These are phyloP conservation scores for Diploptera punctata DNA, from an alignment of 2,888 invertebrate species.

Conservation along the genomic window DNA sequence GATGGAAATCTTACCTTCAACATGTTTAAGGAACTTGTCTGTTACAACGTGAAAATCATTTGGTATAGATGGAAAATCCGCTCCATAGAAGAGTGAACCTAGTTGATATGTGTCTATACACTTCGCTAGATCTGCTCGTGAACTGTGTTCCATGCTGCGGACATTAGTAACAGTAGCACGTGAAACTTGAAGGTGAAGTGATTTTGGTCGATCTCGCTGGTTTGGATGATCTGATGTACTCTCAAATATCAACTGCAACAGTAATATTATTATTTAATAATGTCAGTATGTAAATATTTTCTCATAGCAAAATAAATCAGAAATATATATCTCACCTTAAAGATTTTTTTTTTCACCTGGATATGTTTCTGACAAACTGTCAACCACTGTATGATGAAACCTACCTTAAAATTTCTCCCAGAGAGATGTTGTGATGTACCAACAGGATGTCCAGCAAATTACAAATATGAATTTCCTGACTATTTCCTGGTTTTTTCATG, in stretches of 20 bases:
- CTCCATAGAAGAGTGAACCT: slow-evolving; percentile 75
- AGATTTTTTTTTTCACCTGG: too few relatives aligned
- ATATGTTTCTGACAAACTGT: too few relatives aligned
- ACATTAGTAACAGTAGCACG: slow-evolving; percentile 71
- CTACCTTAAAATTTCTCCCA: too few relatives aligned
- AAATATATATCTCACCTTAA: too few relatives aligned
- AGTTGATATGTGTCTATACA: slow-evolving; percentile 79
- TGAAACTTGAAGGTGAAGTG: slow-evolving; percentile 84
- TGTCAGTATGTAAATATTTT: too few relatives aligned
- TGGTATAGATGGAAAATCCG: slow-evolving; percentile 75
- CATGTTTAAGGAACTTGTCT: slow-evolving; percentile 81
- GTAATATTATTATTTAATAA: too few relatives aligned
- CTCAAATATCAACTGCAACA: slow-evolving; percentile 35
- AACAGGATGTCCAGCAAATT: too few relatives aligned
- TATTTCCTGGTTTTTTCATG: too few relatives aligned
- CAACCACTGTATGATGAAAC: too few relatives aligned
- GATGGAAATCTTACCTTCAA: slow-evolving; percentile 57
- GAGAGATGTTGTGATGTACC: too few relatives aligned
- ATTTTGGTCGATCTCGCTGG: slow-evolving; percentile 87
- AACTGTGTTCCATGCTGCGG: slow-evolving; percentile 67
- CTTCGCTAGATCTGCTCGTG: slow-evolving; percentile 79
- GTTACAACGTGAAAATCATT: slow-evolving; percentile 79
- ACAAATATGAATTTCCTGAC: too few relatives aligned
- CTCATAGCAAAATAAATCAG: too few relatives aligned
- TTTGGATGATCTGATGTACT: slow-evolving; percentile 51